These are phyloP conservation scores for Sparidentex hasta DNA, from an alignment of 2,797 vertebrate genomes.

Conservation along the genomic window DNA sequence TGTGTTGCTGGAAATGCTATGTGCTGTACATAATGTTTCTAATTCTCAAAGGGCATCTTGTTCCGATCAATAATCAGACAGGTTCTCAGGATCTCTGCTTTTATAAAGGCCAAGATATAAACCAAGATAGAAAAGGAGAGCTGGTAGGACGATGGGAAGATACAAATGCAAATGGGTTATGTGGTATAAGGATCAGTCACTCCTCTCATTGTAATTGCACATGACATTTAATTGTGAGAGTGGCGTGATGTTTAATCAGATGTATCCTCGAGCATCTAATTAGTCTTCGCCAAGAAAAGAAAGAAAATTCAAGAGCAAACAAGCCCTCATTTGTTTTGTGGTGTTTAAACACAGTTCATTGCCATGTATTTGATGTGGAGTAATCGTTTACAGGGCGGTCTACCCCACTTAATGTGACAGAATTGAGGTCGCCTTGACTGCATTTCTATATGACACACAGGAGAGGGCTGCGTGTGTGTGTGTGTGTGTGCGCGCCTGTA, in stretches of 20 bases:
- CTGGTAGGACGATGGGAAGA: conserved; percentile 48
- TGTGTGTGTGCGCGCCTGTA: conserved; percentile 9
- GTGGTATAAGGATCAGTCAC: conserved; percentile 62
- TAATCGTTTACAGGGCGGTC: conserved; percentile 44
- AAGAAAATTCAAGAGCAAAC: conserved; percentile 70
- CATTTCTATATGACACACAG: conserved; percentile 14
- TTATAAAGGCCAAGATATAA: conserved; percentile 46
- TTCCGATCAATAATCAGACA: conserved; percentile 48
- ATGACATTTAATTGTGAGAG: conserved; percentile 84
- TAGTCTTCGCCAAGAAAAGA: conserved; percentile 68
- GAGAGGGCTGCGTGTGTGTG: conserved; percentile 18
- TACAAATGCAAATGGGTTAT: conserved; percentile 53
- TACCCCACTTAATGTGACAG: conserved; percentile 46
- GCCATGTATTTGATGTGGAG: conserved; percentile 47
- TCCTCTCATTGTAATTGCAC: conserved; percentile 78
- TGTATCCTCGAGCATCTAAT: conserved; percentile 83
- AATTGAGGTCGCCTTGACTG: conserved; percentile 36
- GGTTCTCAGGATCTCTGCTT: conserved; percentile 38
- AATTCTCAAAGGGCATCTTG: conserved; percentile 46
- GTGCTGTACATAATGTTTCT: conserved; percentile 12
- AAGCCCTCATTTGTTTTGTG: conserved; percentile 64
- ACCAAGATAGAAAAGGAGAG: conserved; percentile 33
- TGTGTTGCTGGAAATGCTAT: conserved; percentile 16
- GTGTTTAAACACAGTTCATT: conserved; percentile 66
- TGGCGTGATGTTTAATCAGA: conserved; percentile 79